Percentiles rank a stretch among this genome's conserved stretches.
These are phyloP conservation scores for Ceriagrion tenellum DNA, from an alignment of 2,888 invertebrate genomes.

Conservation along the genomic window DNA sequence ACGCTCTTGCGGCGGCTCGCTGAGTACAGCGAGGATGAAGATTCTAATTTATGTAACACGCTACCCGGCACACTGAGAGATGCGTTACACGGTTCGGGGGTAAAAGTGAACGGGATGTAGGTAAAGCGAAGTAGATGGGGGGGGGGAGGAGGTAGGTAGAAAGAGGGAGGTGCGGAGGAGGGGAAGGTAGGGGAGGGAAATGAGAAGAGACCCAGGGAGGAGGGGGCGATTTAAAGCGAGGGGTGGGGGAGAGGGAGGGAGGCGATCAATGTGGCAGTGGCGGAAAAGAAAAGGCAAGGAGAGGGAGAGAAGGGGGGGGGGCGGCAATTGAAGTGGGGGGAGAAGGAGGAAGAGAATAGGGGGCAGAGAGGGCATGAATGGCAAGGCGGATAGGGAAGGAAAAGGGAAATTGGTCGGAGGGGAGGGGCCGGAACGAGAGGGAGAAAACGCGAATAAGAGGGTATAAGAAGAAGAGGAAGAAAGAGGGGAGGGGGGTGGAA, in stretches of 20 bases:
- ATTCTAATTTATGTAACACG: neutral
- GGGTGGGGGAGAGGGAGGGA: neutral
- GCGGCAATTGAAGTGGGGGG: neutral
- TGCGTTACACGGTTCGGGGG: neutral
- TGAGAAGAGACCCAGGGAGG: neutral
- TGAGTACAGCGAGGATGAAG: too few species aligned
- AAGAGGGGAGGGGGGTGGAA: neutral
- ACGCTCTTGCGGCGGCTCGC: too few species aligned
- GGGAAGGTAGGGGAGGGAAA: neutral
- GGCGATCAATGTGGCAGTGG: conserved; percentile 22
- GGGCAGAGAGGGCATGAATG: neutral
- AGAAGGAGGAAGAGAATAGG: neutral
- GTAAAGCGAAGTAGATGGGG: neutral
- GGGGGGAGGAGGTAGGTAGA: neutral
- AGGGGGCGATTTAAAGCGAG: neutral
- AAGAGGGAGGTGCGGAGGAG: neutral
- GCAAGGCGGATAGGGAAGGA: neutral
- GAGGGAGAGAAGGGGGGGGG: neutral
- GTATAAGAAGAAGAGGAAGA: too few species aligned
- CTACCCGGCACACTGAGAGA: neutral
- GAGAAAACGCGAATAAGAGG: neutral
- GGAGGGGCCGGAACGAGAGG: neutral
- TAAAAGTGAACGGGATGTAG: neutral
- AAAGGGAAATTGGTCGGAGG: neutral
- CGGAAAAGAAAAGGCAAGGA: neutral